Evolutionary conservation across 2,888 invertebrate genomes (phyloP), one percentile per base, ranked within the genome.

Genomic region (Diaphora mendica): DNA sequence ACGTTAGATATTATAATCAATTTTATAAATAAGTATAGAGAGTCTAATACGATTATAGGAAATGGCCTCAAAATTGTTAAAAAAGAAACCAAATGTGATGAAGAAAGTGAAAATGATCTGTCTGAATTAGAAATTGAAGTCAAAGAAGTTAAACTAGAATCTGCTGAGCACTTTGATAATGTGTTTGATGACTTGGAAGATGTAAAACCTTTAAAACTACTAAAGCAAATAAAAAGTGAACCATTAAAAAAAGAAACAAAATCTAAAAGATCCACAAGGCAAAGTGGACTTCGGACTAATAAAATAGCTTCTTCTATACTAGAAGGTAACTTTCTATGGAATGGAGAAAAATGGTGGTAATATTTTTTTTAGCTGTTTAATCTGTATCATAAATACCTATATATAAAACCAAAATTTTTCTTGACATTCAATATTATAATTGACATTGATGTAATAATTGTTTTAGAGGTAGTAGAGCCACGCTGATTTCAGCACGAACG

Each of bases 291-390:
- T 65, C 86, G 84, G 77, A 90, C 89, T 35, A 91, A 89, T 79
- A 92, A 87, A 82, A 88, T 94, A 76, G 94, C 94, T 67, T 88
- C 93, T 70, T 93, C 95, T 77, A 86, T 95, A 82, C 84, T 95
- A 82, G 95, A 95, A 88, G 93, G 93, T 65, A 91, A 92, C 77
- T 95, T 92, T 86, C 72, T 85, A 59, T 96, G 95, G 95, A 91
- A 83, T 84, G 95, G 93, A 68, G 90, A 92, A 82, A 87, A 88
- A 87, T 95, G 95, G 95, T 93, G 95, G 95, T 96, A 94, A 80
- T 78, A 75, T 71, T 71, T 72, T 67, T 84, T 62, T 69, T 42
- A 26, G 62, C 30, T n/a, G 11, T 20, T 48, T 48, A 15, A 67
- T 30, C 3, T 67, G 30, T 67, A 20, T 30, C 44, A 30, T 30